Conservation (phyloP, 1,140 invertebrate species). For the Drosophila rhopaloa region DNA sequence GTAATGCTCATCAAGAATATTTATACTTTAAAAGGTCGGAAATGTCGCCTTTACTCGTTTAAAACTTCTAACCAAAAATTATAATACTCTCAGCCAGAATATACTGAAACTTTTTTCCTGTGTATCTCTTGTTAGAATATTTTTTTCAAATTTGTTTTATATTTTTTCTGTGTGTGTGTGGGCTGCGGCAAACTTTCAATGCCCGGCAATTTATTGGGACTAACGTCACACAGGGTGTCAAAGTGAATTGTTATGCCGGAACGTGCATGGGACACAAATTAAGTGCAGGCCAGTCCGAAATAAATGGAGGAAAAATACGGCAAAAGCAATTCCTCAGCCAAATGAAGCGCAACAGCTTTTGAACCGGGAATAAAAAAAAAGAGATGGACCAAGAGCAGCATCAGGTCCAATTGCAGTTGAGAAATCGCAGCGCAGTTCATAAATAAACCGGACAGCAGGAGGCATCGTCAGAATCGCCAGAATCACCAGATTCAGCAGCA, state of each 20-base stretch:
- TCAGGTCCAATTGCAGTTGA: conserved; percentile 74
- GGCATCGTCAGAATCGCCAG: conserved; percentile 14
- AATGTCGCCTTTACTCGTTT: too few relatives aligned
- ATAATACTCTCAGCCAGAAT: too few relatives aligned
- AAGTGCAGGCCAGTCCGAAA: conserved; percentile 59
- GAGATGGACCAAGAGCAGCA: conserved; percentile 17
- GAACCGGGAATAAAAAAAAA: not conserved
- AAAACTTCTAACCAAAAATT: too few relatives aligned
- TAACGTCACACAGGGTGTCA: conserved; percentile 54
- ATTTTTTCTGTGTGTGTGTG: not conserved
- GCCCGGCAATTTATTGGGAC: conserved; percentile 42
- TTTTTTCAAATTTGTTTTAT: conserved; percentile 1
- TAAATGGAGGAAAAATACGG: conserved; percentile 50
- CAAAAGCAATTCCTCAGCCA: conserved; percentile 39
- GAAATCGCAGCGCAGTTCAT: conserved; percentile 74
- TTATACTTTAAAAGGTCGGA: too few relatives aligned
- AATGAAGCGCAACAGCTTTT: conserved; percentile 57
- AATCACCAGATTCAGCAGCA: not conserved
- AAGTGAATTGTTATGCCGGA: conserved; percentile 67
- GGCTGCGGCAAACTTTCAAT: conserved; percentile 14
- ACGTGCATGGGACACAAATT: conserved; percentile 71
- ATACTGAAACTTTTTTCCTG: not conserved
- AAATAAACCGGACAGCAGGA: conserved; percentile 64
- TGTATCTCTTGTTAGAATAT: not conserved
- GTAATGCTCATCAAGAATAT: too few relatives aligned